Evolutionary conservation across 2,888 invertebrate genomes (phyloP).

Genomic region (Parnassius smintheus): DNA sequence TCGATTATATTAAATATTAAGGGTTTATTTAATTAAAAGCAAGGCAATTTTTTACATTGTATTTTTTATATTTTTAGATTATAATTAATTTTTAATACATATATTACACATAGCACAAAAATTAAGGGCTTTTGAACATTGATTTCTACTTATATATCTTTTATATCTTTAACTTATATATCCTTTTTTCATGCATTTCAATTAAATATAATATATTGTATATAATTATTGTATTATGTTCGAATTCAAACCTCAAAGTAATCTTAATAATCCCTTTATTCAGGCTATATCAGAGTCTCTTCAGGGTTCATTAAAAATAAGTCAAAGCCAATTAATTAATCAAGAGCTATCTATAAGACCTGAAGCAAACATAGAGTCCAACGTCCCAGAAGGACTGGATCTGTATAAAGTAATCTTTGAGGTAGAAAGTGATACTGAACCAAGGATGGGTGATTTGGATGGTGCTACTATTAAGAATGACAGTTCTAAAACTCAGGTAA

Average conservation of each 20-base stretch:
- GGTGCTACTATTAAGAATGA: slow-evolving; percentile 49
- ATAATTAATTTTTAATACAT: neutral
- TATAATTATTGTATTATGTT: neutral
- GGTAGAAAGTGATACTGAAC: slow-evolving; percentile 66
- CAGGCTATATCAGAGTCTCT: slow-evolving; percentile 73
- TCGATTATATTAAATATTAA: no score
- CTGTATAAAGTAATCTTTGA: slow-evolving; percentile 71
- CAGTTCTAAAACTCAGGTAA: slow-evolving; percentile 52
- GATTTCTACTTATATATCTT: no score
- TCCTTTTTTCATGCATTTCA: no score
- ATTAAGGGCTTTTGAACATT: no score
- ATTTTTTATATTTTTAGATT: neutral
- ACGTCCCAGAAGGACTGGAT: slow-evolving; percentile 72
- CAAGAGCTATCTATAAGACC: slow-evolving; percentile 70
- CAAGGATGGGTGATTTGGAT: slow-evolving; percentile 60
- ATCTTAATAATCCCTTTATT: slow-evolving; percentile 28
- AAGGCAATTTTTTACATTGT: no score
- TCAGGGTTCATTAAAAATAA: slow-evolving; percentile 61
- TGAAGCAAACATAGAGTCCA: slow-evolving; percentile 71
- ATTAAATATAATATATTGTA: no score
- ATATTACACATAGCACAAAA: no score
- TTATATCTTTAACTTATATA: no score
- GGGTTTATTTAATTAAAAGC: no score
- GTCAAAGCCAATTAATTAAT: slow-evolving; percentile 65
- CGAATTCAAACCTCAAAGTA: neutral